These are phyloP conservation scores for Cataglyphis cursor DNA, from an alignment of 2,888 invertebrate genomes.

Conservation along the genomic window DNA sequence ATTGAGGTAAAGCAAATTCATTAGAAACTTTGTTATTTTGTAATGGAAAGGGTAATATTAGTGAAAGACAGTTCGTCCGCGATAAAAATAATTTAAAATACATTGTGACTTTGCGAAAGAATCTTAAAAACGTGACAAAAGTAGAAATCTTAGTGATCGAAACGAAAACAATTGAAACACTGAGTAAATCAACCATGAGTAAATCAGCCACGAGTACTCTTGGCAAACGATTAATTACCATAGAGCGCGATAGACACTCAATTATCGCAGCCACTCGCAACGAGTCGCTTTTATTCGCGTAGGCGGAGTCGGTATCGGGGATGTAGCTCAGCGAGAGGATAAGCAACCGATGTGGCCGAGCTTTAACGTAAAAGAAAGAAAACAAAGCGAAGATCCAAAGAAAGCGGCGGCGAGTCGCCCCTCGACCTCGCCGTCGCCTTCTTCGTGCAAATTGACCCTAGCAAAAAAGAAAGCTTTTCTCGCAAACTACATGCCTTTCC, in stretches of 20 bases:
- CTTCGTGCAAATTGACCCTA: slow-evolving; percentile 73
- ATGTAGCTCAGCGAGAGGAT: slow-evolving; percentile 31
- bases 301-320: slow-evolving; percentile 36
- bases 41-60: background rate
- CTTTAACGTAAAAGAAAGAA: slow-evolving; percentile 59
- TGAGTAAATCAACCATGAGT: background rate
- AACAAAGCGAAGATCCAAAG: slow-evolving; percentile 8
- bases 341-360: slow-evolving; percentile 41
- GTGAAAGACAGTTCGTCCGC: background rate
- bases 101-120: background rate
- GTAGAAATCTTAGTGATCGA: background rate
- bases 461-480: slow-evolving; percentile 67
- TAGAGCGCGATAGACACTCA: slow-evolving; percentile 52
- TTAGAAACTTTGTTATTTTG: slow-evolving; percentile 4
- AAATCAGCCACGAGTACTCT: background rate
- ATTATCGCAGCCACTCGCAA: slow-evolving; percentile 62
- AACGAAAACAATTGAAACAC: slow-evolving; percentile 8
- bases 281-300: slow-evolving; percentile 45
- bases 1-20: slow-evolving; percentile 7
- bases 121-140: background rate
- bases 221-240: slow-evolving; percentile 64
- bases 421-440: slow-evolving; percentile 21
- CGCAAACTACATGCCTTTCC: slow-evolving; percentile 69
- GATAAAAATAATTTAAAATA: slow-evolving; percentile 9
- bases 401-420: slow-evolving; percentile 31